Conservation (phyloP, 1,140 invertebrate species). For the Sipha flava region DNA sequence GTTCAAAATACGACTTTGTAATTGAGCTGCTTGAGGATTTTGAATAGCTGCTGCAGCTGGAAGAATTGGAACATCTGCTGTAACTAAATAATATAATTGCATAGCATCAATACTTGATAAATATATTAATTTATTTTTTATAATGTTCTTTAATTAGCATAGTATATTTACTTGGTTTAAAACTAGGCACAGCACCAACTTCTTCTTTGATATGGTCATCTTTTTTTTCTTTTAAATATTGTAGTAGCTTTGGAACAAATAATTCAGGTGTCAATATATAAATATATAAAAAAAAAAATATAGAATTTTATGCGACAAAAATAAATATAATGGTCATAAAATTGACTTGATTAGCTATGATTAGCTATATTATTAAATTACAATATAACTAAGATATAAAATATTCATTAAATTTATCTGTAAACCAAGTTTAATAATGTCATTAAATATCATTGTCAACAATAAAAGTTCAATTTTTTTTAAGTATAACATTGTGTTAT, state of each 20-base stretch:
- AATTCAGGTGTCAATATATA: no score
- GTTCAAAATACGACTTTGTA: constrained; percentile 75
- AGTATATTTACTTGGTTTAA: not conserved
- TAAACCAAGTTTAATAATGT: no score
- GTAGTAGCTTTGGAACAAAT: not conserved
- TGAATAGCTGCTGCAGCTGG: constrained; percentile 41
- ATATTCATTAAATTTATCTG: no score
- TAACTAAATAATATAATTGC: not conserved
- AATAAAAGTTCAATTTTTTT: no score
- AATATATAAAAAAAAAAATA: no score
- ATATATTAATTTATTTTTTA: not conserved
- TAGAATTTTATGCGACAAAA: no score
- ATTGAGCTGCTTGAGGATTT: constrained; percentile 57
- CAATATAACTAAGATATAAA: no score
- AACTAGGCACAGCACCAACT: not conserved
- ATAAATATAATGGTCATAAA: no score
- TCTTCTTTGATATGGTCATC: constrained; percentile 27
- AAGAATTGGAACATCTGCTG: not conserved
- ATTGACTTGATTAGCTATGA: no score
- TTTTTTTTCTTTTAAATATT: constrained; percentile 29
- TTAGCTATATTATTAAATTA: no score
- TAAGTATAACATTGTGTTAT: no score
- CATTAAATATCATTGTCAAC: no score
- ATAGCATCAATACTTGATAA: not conserved
- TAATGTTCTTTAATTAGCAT: not conserved